Evolutionary conservation across 2,888 invertebrate species (phyloP).

Genomic region (Acanthococcus lagerstroemiae): DNA sequence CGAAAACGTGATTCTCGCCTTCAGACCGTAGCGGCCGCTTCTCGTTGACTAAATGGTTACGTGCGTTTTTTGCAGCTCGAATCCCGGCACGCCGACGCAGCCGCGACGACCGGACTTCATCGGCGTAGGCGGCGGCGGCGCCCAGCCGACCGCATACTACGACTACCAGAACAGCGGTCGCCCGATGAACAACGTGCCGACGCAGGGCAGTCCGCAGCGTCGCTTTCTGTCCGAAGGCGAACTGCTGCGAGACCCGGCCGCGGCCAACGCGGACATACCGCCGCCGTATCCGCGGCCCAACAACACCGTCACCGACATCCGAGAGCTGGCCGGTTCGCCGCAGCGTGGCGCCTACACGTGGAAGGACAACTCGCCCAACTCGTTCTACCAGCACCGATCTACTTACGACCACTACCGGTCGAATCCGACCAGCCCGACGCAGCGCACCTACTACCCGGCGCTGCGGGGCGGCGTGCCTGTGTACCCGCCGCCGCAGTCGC

Average conservation of each 20-base stretch:
- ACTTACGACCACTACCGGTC: slow-evolving; percentile 52
- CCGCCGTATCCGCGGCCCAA: slow-evolving; percentile 53
- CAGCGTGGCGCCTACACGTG: slow-evolving; percentile 71
- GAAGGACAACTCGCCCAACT: slow-evolving; percentile 57
- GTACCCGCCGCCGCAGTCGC: slow-evolving; percentile 48
- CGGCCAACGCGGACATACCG: slow-evolving; percentile 46
- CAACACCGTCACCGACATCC: slow-evolving; percentile 74
- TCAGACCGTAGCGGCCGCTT: no score
- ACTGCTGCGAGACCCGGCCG: slow-evolving; percentile 52
- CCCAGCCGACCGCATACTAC: slow-evolving; percentile 39
- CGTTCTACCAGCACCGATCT: slow-evolving; percentile 41
- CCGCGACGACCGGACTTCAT: slow-evolving; percentile 81
- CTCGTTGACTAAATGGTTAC: no score
- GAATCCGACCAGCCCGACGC: slow-evolving; percentile 65
- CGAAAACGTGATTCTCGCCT: no score
- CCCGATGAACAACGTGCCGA: slow-evolving; percentile 38
- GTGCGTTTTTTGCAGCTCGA: no score
- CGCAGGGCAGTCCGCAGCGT: slow-evolving; percentile 57
- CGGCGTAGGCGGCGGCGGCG: slow-evolving; percentile 44
- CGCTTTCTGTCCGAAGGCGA: slow-evolving; percentile 75
- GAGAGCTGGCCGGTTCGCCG: slow-evolving; percentile 78
- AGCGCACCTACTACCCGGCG: slow-evolving; percentile 46
- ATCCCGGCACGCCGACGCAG: slow-evolving; percentile 85
- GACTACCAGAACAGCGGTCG: slow-evolving; percentile 39
- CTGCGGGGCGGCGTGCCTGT: slow-evolving; percentile 58